Percentiles rank a stretch among this genome's conserved stretches.
These are phyloP conservation scores for Arenaria interpres DNA, from an alignment of 2,113 vertebrate species.

Conservation along the genomic window DNA sequence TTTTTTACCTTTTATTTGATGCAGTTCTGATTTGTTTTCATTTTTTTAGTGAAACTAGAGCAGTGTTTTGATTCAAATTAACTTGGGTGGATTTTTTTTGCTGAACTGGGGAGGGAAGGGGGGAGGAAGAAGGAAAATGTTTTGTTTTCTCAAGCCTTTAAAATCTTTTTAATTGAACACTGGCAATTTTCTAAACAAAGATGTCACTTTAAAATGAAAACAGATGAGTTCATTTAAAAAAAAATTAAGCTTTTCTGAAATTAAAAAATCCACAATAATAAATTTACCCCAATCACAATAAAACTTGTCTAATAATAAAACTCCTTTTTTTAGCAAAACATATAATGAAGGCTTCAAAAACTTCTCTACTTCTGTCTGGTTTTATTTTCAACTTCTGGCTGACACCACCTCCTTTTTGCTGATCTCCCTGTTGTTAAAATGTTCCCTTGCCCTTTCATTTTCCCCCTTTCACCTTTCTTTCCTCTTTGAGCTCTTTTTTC, in stretches of 20 bases:
- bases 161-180: not conserved
- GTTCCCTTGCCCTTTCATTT: not conserved
- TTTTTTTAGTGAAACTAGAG: not conserved
- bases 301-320: not conserved
- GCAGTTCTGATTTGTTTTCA: not conserved
- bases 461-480: not conserved
- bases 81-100: not conserved
- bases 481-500: not conserved
- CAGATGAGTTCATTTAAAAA: not conserved
- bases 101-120: not conserved
- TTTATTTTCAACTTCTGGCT: not conserved
- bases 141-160: not conserved
- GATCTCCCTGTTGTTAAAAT: not conserved
- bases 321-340: not conserved
- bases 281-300: not conserved
- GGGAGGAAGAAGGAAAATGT: not conserved
- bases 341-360: not conserved
- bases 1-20: not conserved
- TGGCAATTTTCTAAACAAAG: constrained; percentile 22
- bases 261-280: not conserved
- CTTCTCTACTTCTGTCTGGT: not conserved
- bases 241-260: not conserved
- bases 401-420: not conserved
- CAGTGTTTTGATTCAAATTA: not conserved
- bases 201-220: constrained; percentile 21